These are phyloP conservation scores for Grapholita molesta DNA, from an alignment of 1,140 invertebrate genomes.

Conservation along the genomic window DNA sequence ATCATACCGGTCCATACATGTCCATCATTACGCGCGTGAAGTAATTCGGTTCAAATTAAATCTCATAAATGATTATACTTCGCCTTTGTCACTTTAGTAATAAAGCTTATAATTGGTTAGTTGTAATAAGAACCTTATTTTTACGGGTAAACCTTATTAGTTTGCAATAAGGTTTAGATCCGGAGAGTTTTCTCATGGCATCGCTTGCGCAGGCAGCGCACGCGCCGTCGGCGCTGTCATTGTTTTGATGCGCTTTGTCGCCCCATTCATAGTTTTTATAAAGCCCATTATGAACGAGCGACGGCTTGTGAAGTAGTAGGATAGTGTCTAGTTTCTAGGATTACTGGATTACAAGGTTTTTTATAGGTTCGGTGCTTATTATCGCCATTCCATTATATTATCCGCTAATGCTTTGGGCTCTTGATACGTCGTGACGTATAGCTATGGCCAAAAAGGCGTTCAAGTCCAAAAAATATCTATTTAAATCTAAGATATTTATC, in stretches of 20 bases:
- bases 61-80: background rate
- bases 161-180: background rate
- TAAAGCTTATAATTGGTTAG: background rate
- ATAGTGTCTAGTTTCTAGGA: background rate
- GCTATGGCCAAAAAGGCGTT: no score
- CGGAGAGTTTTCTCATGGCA: background rate
- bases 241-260: slow-evolving; percentile 4
- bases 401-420: background rate
- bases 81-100: background rate
- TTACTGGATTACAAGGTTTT: background rate
- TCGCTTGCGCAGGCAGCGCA: background rate
- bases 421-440: no score
- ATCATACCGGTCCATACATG: background rate
- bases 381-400: background rate
- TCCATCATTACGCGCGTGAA: background rate
- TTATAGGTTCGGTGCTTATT: background rate
- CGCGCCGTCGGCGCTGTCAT: background rate
- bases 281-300: slow-evolving; percentile 7
- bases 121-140: background rate
- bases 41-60: background rate
- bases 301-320: background rate
- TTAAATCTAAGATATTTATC: no score
- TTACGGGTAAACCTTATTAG: background rate
- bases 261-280: slow-evolving; percentile 8
- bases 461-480: no score